These are phyloP conservation scores for Cyprinodon variegatus DNA, from an alignment of 2,113 vertebrate species.

Conservation along the genomic window DNA sequence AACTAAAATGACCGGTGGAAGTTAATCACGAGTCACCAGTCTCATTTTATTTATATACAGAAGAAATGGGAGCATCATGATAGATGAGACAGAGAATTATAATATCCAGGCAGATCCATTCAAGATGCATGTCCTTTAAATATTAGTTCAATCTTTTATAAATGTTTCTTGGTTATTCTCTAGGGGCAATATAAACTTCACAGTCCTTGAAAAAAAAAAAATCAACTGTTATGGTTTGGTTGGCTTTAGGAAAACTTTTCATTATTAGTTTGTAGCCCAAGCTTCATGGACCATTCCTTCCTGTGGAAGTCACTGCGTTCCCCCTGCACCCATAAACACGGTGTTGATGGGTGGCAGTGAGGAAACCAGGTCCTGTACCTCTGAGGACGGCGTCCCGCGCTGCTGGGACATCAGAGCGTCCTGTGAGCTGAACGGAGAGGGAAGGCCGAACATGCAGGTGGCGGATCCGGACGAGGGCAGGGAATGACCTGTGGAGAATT, in stretches of 20 bases:
- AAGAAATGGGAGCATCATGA: conserved; percentile 32
- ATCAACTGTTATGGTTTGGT: too few relatives aligned
- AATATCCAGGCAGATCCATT: conserved; percentile 2
- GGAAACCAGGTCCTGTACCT: conserved; percentile 86
- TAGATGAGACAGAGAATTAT: conserved; percentile 7
- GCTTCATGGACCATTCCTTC: not conserved
- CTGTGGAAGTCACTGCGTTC: conserved; percentile 80
- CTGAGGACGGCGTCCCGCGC: conserved; percentile 60
- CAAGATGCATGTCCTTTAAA: not conserved
- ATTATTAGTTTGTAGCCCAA: not conserved
- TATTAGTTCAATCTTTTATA: not conserved
- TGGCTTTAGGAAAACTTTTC: too few relatives aligned
- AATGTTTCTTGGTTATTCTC: not conserved
- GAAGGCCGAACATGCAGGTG: conserved; percentile 91
- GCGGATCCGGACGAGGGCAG: conserved; percentile 81
- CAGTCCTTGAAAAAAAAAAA: not conserved
- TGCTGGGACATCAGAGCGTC: conserved; percentile 83
- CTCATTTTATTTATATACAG: conserved; percentile 5
- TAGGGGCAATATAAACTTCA: not conserved
- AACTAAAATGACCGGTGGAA: not conserved
- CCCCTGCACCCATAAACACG: conserved; percentile 92
- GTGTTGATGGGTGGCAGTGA: conserved; percentile 97
- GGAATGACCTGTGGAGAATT: conserved; percentile 69
- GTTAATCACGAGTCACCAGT: not conserved
- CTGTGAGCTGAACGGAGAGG: conserved; percentile 84